A percentile compares a stretch with the other conserved stretches of the same genome.
Evolutionary conservation across 2,113 vertebrate species (phyloP).

Genomic region (Morone chrysops): DNA sequence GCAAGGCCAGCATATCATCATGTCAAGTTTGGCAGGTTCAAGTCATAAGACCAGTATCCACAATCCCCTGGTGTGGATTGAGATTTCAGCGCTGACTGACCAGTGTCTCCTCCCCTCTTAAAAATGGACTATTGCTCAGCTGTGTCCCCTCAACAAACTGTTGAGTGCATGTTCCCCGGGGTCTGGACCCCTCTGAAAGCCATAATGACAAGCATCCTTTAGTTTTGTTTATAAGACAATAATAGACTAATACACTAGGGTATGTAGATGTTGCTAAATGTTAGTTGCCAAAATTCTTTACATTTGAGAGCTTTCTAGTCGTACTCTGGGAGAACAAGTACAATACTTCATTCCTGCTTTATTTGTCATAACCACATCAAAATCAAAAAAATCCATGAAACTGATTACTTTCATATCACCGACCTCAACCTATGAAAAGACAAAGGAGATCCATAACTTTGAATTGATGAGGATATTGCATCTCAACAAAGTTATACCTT

Average conservation of each 20-base stretch:
- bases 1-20: slow-evolving; percentile 28
- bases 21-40: slow-evolving; percentile 38
- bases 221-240: slow-evolving; percentile 70
- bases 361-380: slow-evolving; percentile 29
- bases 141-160: slow-evolving; percentile 55
- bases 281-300: slow-evolving; percentile 64
- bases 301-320: slow-evolving; percentile 52
- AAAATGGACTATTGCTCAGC: slow-evolving; percentile 57
- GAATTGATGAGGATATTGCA: slow-evolving; percentile 25
- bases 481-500: slow-evolving; percentile 23
- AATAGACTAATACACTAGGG: slow-evolving; percentile 50
- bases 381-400: slow-evolving; percentile 20
- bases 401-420: background rate
- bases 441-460: slow-evolving; percentile 26
- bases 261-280: slow-evolving; percentile 61
- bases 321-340: slow-evolving; percentile 49
- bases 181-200: slow-evolving; percentile 72
- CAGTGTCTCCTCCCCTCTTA: slow-evolving; percentile 10
- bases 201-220: slow-evolving; percentile 61
- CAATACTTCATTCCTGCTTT: slow-evolving; percentile 34
- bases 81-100: slow-evolving; percentile 50
- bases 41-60: slow-evolving; percentile 46
- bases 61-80: slow-evolving; percentile 38
- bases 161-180: slow-evolving; percentile 66
- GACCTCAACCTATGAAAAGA: slow-evolving; percentile 18